phyloP scores from a whole-genome alignment of 2,888 invertebrate genomes.

The Isotomurus palustris region DNA sequence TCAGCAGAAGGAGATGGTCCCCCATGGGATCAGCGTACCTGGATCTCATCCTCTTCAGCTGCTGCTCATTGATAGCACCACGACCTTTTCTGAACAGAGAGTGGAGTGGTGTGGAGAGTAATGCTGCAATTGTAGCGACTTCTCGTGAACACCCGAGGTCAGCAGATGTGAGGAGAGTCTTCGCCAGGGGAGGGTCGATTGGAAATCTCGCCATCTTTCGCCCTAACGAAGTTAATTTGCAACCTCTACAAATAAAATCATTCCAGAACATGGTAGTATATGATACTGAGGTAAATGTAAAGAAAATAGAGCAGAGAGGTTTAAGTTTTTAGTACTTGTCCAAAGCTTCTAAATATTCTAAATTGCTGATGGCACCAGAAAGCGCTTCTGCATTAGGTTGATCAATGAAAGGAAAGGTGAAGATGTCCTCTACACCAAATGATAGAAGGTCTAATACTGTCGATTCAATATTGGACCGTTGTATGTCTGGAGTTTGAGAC shows the following conservation, averaged over 20 bases:
- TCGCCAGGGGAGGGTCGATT: conserved; percentile 92
- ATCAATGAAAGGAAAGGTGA: conserved; percentile 98
- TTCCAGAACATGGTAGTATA: too few relatives aligned
- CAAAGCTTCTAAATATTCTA: conserved; percentile 93
- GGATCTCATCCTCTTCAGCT: too few relatives aligned
- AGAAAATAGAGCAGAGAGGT: too few relatives aligned
- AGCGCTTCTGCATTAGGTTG: conserved; percentile 96
- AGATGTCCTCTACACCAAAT: conserved; percentile 97
- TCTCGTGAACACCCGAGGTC: conserved; percentile 96
- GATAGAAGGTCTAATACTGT: conserved; percentile 73
- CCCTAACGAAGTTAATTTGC: conserved; percentile 64
- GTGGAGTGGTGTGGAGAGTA: conserved; percentile 83
- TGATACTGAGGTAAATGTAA: too few relatives aligned
- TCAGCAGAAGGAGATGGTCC: too few relatives aligned
- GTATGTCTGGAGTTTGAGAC: conserved; percentile 49
- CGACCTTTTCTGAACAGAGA: conserved; percentile 87
- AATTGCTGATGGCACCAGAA: conserved; percentile 92
- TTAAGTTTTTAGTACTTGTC: too few relatives aligned
- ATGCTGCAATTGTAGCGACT: conserved; percentile 94
- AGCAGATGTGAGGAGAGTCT: conserved; percentile 98
- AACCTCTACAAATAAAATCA: too few relatives aligned
- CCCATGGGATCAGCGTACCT: too few relatives aligned
- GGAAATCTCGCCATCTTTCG: conserved; percentile 98
- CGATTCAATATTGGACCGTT: conserved; percentile 63
- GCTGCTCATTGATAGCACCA: too few relatives aligned